Conservation (phyloP, 2,113 vertebrate genomes). For the Ursus arctos region DNA sequence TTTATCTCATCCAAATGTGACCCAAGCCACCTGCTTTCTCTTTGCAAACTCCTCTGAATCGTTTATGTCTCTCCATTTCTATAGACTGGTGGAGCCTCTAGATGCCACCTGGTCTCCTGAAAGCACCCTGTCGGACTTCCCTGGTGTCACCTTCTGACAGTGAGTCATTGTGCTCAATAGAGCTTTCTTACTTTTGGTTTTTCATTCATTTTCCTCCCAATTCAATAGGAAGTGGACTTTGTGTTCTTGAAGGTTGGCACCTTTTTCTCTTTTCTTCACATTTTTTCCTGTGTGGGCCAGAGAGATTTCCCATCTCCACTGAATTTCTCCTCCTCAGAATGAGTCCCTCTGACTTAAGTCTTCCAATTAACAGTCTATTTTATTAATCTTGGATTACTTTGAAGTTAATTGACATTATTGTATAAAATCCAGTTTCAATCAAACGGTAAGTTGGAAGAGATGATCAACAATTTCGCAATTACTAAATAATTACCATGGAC, state of each 20-base stretch:
- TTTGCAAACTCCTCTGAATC: not conserved
- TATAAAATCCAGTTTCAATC: slow-evolving; percentile 26
- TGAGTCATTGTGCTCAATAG: not conserved
- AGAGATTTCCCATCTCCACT: not conserved
- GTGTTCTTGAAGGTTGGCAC: not conserved
- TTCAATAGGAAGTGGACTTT: not conserved
- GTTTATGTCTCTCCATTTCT: not conserved
- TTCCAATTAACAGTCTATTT: not conserved
- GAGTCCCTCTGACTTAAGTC: not conserved
- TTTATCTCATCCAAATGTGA: not conserved
- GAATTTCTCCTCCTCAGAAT: slow-evolving; percentile 30
- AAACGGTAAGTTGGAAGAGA: not conserved
- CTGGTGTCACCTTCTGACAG: not conserved
- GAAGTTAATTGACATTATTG: not conserved
- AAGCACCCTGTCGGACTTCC: not conserved
- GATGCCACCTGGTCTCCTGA: not conserved
- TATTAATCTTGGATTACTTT: not conserved
- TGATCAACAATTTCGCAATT: not conserved
- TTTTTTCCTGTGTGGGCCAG: not conserved
- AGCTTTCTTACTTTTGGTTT: not conserved
- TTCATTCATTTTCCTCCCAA: not conserved
- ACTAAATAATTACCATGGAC: not conserved
- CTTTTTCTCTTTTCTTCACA: not conserved
- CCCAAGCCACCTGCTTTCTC: not conserved
- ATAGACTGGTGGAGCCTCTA: not conserved